Percentiles rank a stretch among this genome's conserved stretches.
Conservation (phyloP, 2,797 vertebrate species). For the Limosa lapponica region DNA sequence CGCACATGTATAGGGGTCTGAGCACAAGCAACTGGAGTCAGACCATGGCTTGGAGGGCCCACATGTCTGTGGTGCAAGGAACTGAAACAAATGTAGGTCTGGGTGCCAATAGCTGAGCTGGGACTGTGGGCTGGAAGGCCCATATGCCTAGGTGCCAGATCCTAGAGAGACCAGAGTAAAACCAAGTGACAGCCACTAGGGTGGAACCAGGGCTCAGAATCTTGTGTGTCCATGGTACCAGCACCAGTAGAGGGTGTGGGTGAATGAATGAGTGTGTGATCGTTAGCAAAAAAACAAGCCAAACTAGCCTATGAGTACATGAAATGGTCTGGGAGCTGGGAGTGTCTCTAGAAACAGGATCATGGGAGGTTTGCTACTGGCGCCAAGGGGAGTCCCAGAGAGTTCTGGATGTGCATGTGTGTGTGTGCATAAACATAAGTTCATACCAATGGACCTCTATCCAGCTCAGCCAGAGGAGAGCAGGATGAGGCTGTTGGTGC, state of each 20-base stretch:
- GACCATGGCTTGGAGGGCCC: background rate
- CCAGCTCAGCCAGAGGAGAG: background rate
- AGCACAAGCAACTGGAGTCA: background rate
- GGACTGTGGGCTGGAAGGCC: background rate
- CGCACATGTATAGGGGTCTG: background rate
- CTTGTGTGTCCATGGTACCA: background rate
- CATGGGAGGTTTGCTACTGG: background rate
- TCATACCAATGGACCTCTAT: background rate
- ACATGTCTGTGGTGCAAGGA: background rate
- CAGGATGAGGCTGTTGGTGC: background rate
- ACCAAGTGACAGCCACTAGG: background rate
- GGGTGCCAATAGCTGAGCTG: background rate
- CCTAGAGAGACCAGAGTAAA: background rate
- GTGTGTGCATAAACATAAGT: background rate
- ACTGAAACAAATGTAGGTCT: background rate
- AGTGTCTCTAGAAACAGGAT: background rate
- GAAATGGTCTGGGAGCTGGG: background rate
- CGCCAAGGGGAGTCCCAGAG: background rate
- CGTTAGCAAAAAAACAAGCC: background rate
- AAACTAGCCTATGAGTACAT: background rate
- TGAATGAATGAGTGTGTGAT: too few species aligned
- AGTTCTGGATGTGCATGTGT: background rate
- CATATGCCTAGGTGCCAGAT: background rate
- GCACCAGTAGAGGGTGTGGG: background rate
- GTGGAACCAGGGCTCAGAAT: background rate